Percentiles rank a stretch among this genome's conserved stretches.
Evolutionary conservation across 2,797 vertebrate genomes (phyloP).

Genomic region (Rhodeus uyekii): DNA sequence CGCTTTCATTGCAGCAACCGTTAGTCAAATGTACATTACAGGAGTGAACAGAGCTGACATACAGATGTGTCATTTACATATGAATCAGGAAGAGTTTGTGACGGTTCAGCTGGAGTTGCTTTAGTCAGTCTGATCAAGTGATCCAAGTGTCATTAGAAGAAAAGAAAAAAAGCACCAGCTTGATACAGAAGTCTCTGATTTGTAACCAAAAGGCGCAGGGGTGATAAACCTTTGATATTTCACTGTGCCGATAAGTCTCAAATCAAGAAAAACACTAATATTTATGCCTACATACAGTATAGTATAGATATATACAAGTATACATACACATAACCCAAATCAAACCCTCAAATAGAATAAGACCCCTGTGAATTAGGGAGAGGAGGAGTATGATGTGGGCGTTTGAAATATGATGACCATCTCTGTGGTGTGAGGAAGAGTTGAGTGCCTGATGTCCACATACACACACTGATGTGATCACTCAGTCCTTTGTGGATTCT

Average conservation of each 20-base stretch:
- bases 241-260: constrained; percentile 34
- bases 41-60: constrained; percentile 29
- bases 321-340: constrained; percentile 51
- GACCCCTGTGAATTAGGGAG: constrained; percentile 24
- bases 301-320: constrained; percentile 49
- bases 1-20: background rate
- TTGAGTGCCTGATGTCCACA: constrained; percentile 36
- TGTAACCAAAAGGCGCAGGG: constrained; percentile 27
- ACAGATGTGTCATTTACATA: constrained; percentile 21
- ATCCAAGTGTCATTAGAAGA: constrained; percentile 6
- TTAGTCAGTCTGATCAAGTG: constrained; percentile 38
- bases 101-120: constrained; percentile 21
- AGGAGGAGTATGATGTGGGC: constrained; percentile 17
- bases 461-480: background rate
- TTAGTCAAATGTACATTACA: background rate
- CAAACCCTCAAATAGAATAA: constrained; percentile 40
- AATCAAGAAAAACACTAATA: constrained; percentile 53
- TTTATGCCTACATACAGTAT: constrained; percentile 33
- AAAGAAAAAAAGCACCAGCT: constrained; percentile 42
- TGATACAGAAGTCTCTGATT: constrained; percentile 41
- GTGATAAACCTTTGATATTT: background rate
- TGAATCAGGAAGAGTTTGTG: constrained; percentile 29
- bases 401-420: constrained; percentile 38
- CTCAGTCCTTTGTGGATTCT: constrained; percentile 42
- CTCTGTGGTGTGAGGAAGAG: constrained; percentile 31